Base-by-base conservation (phyloP, 2,888 invertebrate species). In the Acanthosepion esculentum region DNA sequence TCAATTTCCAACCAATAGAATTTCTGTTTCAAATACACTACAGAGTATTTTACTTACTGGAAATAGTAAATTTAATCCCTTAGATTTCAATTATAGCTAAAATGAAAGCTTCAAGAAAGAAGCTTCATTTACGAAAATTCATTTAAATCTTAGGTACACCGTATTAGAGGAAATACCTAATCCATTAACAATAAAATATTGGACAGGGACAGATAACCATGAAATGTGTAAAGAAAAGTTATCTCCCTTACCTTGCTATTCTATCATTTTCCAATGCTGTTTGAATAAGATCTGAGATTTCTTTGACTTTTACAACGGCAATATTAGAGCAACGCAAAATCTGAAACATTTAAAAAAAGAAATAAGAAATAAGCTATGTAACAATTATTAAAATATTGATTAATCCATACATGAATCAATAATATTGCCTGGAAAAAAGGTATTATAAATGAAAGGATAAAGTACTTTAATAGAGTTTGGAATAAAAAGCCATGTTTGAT, bases 241-340 rank as follows among this genome's bases (percentile, higher is more conserved):
- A n/a, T 55, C 91, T 29, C 50, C 93, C 94, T 91, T 95, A 97
- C 97, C 97, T 97, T 94, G 96, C 97, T 94, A 96, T 95, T 95
- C 96, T 96, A 95, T 97, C 97, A 95, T 97, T 97, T 55, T 96
- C 96, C 94, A 97, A 95, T 20, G 97, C 97, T 94, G 96, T 96
- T 91, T 97, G 96, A 50, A 97, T 97, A 18, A 97, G 96, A 94
- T 97, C 97, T 94, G 97, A 97, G 48, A 97, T 96, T 95, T 97
- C 97, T 94, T 96, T 95, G 41, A 97, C 97, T 95, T 97, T 97
- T 18, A 96, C 96, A 53, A 97, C 97, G 53, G 97, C 97, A 91
- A 97, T 97, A 95, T 97, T 97, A 48, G 97, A 97, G 95, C 97
- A 97, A 55, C 96, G 94, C 92, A 96, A 94, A 23, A 97, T 96